These are phyloP conservation scores for Saccostrea cuccullata DNA, from an alignment of 1,140 invertebrate species.

Conservation along the genomic window DNA sequence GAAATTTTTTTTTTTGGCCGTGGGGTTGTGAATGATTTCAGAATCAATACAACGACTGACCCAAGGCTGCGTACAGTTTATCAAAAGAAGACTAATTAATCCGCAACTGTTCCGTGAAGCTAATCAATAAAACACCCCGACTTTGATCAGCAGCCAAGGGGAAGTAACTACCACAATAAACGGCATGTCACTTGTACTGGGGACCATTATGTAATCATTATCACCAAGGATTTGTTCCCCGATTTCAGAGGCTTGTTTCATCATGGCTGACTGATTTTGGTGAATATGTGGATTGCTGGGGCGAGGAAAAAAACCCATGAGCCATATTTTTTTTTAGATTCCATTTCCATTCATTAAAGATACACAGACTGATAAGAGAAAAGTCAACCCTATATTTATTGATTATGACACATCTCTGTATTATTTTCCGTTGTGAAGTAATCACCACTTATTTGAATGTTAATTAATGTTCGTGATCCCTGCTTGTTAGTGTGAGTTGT, in stretches of 20 bases:
- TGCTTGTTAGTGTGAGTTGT: too few species aligned
- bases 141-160: conserved; percentile 31
- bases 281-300: background rate
- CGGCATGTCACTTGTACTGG: background rate
- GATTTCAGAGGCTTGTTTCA: background rate
- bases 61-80: background rate
- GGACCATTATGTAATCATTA: background rate
- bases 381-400: background rate
- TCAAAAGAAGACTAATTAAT: conserved; percentile 4
- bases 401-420: conserved; percentile 11
- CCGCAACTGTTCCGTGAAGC: conserved; percentile 4
- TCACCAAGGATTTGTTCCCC: background rate
- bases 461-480: background rate
- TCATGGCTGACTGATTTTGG: background rate
- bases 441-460: background rate
- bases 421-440: background rate
- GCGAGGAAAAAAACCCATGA: background rate
- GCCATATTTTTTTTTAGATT: background rate
- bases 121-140: background rate
- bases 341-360: background rate
- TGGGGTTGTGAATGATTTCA: background rate
- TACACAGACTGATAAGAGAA: background rate
- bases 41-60: background rate
- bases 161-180: conserved; percentile 26
- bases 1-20: background rate